These are phyloP conservation scores for Gortyna flavago DNA, from an alignment of 2,888 invertebrate genomes.

Conservation along the genomic window DNA sequence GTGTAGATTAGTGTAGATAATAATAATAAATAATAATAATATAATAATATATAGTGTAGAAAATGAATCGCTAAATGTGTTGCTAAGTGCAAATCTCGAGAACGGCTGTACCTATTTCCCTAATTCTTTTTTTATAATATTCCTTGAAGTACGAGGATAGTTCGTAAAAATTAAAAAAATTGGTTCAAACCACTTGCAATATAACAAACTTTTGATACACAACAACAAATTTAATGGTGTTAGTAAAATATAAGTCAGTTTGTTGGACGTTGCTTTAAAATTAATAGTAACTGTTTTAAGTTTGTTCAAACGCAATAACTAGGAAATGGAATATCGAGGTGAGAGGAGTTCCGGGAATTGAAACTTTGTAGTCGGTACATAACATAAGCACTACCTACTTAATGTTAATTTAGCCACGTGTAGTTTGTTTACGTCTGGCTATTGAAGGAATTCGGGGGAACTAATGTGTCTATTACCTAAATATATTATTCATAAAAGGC, in stretches of 20 bases:
- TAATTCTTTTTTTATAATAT: too few species aligned
- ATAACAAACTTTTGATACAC: neutral
- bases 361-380: constrained; percentile 14
- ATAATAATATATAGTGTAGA: too few species aligned
- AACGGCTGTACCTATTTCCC: too few species aligned
- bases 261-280: constrained; percentile 17
- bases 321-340: constrained; percentile 19
- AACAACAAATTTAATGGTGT: neutral
- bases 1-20: too few species aligned
- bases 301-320: constrained; percentile 25
- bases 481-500: neutral
- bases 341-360: constrained; percentile 6
- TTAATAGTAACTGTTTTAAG: constrained; percentile 29
- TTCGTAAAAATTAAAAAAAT: too few species aligned
- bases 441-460: neutral
- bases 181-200: neutral
- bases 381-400: neutral
- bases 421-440: neutral
- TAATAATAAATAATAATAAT: too few species aligned
- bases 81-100: too few species aligned
- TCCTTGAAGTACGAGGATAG: too few species aligned
- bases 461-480: neutral
- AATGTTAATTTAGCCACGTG: neutral
- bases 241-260: neutral
- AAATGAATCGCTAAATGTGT: too few species aligned